Percentiles rank a stretch among this genome's conserved stretches.
phyloP scores from a whole-genome alignment of 2,888 invertebrate species.

The Sylvicola fuscatus region DNA sequence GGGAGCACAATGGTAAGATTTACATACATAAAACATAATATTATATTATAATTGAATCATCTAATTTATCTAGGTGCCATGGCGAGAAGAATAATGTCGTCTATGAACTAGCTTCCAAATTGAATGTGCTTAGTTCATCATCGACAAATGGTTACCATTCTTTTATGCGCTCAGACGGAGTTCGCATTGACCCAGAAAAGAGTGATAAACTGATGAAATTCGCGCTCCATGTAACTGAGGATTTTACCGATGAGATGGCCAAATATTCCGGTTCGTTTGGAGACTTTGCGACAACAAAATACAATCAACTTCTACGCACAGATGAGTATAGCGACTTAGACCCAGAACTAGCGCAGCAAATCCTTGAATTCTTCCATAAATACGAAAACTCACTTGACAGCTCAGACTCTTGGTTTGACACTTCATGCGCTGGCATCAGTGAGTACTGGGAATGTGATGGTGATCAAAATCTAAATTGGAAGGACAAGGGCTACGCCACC shows the following conservation, averaged over 20 bases:
- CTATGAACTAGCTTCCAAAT: conserved; percentile 28
- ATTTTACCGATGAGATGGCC: conserved; percentile 16
- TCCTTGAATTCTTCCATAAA: conserved; percentile 37
- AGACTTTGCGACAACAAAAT: conserved; percentile 16
- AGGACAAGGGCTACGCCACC: conserved; percentile 43
- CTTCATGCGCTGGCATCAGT: conserved; percentile 39
- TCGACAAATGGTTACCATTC: conserved; percentile 16
- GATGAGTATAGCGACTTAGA: conserved; percentile 19
- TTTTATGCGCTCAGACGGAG: conserved; percentile 20
- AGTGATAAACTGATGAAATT: conserved; percentile 18
- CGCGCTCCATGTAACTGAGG: conserved; percentile 20
- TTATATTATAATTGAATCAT: too few relatives aligned
- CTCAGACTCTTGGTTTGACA: conserved; percentile 39
- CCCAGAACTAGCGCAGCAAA: conserved; percentile 24
- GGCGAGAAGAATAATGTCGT: conserved; percentile 43
- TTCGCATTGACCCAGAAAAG: conserved; percentile 18
- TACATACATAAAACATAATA: background rate
- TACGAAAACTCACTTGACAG: conserved; percentile 30
- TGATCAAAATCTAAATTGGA: conserved; percentile 50
- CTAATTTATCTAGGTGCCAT: conserved; percentile 30
- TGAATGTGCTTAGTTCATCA: conserved; percentile 14
- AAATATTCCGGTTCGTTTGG: conserved; percentile 18
- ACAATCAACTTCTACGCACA: conserved; percentile 13
- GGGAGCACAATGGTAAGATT: conserved; percentile 50
- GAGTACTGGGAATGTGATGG: conserved; percentile 51